These are phyloP conservation scores for Pluvialis apricaria DNA, from an alignment of 2,113 vertebrate genomes.

Conservation along the genomic window DNA sequence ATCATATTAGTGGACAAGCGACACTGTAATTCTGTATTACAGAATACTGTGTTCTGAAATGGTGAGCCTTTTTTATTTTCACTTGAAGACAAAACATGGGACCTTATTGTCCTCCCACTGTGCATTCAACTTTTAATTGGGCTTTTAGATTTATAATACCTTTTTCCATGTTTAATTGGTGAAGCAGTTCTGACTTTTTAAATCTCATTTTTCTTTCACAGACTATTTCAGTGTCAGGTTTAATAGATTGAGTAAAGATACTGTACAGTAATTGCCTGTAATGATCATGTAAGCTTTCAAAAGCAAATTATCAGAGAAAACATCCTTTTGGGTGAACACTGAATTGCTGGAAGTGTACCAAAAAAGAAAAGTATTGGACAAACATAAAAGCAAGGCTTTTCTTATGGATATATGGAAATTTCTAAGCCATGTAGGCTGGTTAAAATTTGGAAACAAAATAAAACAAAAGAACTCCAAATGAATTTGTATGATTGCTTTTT, in stretches of 20 bases:
- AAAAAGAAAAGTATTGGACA: background rate
- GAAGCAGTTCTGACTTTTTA: background rate
- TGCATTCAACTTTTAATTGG: conserved; percentile 12
- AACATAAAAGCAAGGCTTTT: background rate
- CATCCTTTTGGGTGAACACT: background rate
- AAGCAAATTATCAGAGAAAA: background rate
- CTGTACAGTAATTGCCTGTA: conserved; percentile 37
- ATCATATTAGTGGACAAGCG: background rate
- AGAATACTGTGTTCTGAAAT: background rate
- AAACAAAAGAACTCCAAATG: background rate
- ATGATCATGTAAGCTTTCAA: conserved; percentile 1
- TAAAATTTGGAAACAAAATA: background rate
- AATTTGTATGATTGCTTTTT: background rate
- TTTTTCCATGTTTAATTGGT: background rate
- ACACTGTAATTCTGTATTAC: background rate
- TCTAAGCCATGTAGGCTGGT: background rate
- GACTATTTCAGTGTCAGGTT: conserved; percentile 13
- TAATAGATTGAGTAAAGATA: conserved; percentile 13
- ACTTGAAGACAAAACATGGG: background rate
- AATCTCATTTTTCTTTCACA: background rate
- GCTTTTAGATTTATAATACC: background rate
- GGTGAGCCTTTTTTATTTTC: background rate
- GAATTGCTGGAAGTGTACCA: background rate
- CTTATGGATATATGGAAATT: background rate
- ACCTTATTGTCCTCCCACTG: background rate